Evolutionary conservation across 1,140 invertebrate species (phyloP).

Genomic region (Drosophila sproati): DNA sequence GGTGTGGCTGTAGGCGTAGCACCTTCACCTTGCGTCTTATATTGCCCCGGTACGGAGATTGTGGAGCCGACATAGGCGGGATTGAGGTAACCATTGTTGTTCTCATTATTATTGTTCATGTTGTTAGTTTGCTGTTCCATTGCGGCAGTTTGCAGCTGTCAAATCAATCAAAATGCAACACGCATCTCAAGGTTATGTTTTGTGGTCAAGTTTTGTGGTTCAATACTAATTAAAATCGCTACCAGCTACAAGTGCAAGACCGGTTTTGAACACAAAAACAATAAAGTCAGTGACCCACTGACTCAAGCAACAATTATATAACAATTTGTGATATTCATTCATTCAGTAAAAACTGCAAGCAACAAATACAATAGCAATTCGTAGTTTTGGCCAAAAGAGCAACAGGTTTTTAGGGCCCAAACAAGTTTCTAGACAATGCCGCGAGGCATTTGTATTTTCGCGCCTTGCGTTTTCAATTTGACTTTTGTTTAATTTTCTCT

Average conservation of each 20-base stretch:
- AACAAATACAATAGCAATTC: slow-evolving; percentile 33
- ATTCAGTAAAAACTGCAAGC: slow-evolving; percentile 53
- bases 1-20: slow-evolving; percentile 16
- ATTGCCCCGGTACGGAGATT: slow-evolving; percentile 75
- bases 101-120: slow-evolving; percentile 19
- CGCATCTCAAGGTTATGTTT: slow-evolving; percentile 54
- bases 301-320: slow-evolving; percentile 65
- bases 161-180: slow-evolving; percentile 24
- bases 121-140: slow-evolving; percentile 36
- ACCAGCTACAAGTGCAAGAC: slow-evolving; percentile 16
- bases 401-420: slow-evolving; percentile 37
- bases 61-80: slow-evolving; percentile 68
- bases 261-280: slow-evolving; percentile 26
- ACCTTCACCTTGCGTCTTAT: slow-evolving; percentile 40
- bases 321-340: slow-evolving; percentile 59
- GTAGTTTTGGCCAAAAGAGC: slow-evolving; percentile 12
- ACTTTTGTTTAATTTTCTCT: slow-evolving; percentile 36
- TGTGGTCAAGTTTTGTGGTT: slow-evolving; percentile 66
- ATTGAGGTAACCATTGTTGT: slow-evolving; percentile 68
- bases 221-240: slow-evolving; percentile 35
- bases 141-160: slow-evolving; percentile 33
- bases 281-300: slow-evolving; percentile 75
- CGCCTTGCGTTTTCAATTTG: not conserved
- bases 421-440: slow-evolving; percentile 60
- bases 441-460: slow-evolving; percentile 31